Percentiles rank a stretch among this genome's conserved stretches.
Conservation (phyloP, 2,888 invertebrate species). For the Ceratothoa steindachneri region DNA sequence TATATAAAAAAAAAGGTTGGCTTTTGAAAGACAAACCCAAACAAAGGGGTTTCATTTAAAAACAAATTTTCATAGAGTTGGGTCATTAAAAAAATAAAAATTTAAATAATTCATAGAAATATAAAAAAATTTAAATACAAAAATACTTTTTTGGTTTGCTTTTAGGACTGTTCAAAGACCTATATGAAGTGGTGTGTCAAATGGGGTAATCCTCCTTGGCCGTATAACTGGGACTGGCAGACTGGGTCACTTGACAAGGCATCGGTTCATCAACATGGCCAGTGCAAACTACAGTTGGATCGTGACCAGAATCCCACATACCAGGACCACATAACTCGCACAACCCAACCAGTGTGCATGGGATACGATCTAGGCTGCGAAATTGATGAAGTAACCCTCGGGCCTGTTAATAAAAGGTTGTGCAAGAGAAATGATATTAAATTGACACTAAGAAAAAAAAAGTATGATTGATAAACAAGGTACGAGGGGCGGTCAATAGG, state of each 20-base stretch:
- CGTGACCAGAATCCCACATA: constrained; percentile 90
- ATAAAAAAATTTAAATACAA: too few relatives aligned
- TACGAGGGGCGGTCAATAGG: too few relatives aligned
- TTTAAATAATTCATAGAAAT: too few relatives aligned
- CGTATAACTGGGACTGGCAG: neutral
- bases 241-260: neutral
- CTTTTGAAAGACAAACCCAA: too few relatives aligned
- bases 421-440: neutral
- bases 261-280: constrained; percentile 48
- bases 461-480: neutral
- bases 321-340: constrained; percentile 86
- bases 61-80: too few relatives aligned
- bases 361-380: constrained; percentile 77
- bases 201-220: too few relatives aligned
- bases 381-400: constrained; percentile 86
- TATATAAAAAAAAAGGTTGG: too few relatives aligned
- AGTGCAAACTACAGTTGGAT: constrained; percentile 75
- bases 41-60: too few relatives aligned
- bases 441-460: neutral
- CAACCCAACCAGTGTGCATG: constrained; percentile 80
- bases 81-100: too few relatives aligned
- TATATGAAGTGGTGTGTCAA: too few relatives aligned
- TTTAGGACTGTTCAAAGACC: too few relatives aligned
- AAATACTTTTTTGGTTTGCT: too few relatives aligned
- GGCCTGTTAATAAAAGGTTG: constrained; percentile 60